Evolutionary conservation across 2,113 vertebrate species (phyloP), one percentile per base, ranked within the genome.

Genomic region (Pluvianellus socialis): DNA sequence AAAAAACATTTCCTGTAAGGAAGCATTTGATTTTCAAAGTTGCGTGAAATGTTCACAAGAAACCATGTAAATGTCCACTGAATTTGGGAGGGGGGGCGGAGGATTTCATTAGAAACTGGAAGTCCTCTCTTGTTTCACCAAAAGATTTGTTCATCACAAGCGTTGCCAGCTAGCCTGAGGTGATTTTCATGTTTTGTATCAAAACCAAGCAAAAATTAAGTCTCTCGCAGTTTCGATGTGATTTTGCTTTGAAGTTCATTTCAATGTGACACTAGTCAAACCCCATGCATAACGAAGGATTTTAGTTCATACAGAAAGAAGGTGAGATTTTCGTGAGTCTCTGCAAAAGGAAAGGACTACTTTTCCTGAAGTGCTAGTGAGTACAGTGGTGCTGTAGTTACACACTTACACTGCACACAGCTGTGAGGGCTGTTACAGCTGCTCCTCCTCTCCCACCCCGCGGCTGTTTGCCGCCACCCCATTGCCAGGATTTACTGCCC

Each of bases 11-110:
- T 97, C 96, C 96, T 87, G 84, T 92, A 92, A 97, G 94, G 95
- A 96, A 97, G 86, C 65, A 72, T 94, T 96, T 91, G 92, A 94
- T 94, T 96, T 94, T 96, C 96, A 94, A 95, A 95, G 88, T 76
- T 89, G 86, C 35, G 21, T 91, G 73, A 97, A 94, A 92, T 73
- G 83, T 92, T 92, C 76, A 80, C 76, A 94, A 95, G 86, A 94
- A 97, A 68, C 73, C 97, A 95, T 79, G 95, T 85, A 91, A 92
- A 96, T 94, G 93, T 83, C 74, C 90, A 89, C 26, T 80, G 79
- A 68, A 95, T 6, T 74, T 28, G 33, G 20, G 61, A 47, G 32
- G 9, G 19, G 13, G 12, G n/a, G 26, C 24, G 27, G 55, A 11
- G 19, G 75, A 73, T 90, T 96, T 95, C 72, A 91, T 92, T 89